Evolutionary conservation across 2,888 invertebrate genomes (phyloP), one percentile per base, ranked within the genome.

Genomic region (Drosophila trichaetosa): DNA sequence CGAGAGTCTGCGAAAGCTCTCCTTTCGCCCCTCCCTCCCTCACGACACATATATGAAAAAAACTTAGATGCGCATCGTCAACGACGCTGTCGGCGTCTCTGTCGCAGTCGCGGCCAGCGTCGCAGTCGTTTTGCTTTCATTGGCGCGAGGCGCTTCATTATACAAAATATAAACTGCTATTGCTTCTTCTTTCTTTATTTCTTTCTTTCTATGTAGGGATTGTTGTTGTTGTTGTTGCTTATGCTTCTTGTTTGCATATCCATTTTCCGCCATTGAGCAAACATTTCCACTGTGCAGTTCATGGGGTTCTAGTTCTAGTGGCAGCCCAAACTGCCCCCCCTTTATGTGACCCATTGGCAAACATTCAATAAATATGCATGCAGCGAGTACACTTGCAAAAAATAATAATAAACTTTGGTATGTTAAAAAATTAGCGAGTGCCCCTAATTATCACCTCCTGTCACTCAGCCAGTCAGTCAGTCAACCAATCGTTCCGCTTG

Each of bases 381-480:
- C 54, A 53, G 29, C 52, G 31, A 38, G 18, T 60, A 62, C 54
- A 67, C 27, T 40, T 38, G 46, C 18, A 34, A 27, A 49, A 49
- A 49, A 24, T 16, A 34, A 24, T 24, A 10, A 54, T 11, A 51
- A 5, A 42, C 7, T 34, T 46, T 21, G 21, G 4, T 42, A n/a
- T 38, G 36, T 52, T 54, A 18, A 10, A 11, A 27, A 57, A 63
- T 46, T 29, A 64, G 75, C 64, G 63, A 58, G 61, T 81, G 87
- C 75, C 75, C 83, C 86, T 87, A 87, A 87, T 87, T 87, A 87
- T 77, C 85, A 82, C 68, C 89, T 89, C 83, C 87, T 89, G 85
- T 80, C 82, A 67, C 64, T 61, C 71, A 54, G 67, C 42, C 59
- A 65, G 46, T 31, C 66, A 49, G 46, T 33, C 54, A 69, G 40